phyloP scores from a whole-genome alignment of 2,888 invertebrate genomes.

The Sarcophaga caerulescens region DNA sequence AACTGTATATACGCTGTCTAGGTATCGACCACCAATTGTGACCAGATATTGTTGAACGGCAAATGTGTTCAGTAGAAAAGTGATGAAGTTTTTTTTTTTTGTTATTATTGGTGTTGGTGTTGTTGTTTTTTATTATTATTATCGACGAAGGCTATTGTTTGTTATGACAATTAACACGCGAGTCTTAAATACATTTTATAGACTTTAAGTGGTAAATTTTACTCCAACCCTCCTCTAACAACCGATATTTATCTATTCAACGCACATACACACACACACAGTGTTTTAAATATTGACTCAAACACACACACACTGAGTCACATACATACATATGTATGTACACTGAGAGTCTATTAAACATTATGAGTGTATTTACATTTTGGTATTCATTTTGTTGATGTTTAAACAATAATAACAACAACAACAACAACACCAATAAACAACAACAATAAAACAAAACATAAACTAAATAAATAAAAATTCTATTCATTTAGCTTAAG shows the following conservation, averaged over 20 bases:
- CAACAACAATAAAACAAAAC: not conserved
- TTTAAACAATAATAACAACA: not conserved
- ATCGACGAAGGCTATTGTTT: constrained; percentile 53
- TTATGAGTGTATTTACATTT: not conserved
- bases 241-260: constrained; percentile 32
- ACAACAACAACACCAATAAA: not conserved
- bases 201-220: constrained; percentile 59
- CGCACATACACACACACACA: not conserved
- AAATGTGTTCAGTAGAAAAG: not conserved
- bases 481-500: not conserved
- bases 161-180: constrained; percentile 66
- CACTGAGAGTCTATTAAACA: not conserved
- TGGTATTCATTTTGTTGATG: not conserved
- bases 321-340: too few relatives aligned
- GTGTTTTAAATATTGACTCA: too few relatives aligned
- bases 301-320: too few relatives aligned
- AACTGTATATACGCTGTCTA: not conserved
- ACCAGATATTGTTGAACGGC: constrained; percentile 26
- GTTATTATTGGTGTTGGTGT: not conserved
- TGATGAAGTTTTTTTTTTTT: too few relatives aligned
- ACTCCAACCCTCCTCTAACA: not conserved
- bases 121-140: not conserved
- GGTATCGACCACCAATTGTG: constrained; percentile 59
- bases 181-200: constrained; percentile 68
- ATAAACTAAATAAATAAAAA: not conserved